Evolutionary conservation across 2,888 invertebrate genomes (phyloP).

Genomic region (Cephalotes varians): DNA sequence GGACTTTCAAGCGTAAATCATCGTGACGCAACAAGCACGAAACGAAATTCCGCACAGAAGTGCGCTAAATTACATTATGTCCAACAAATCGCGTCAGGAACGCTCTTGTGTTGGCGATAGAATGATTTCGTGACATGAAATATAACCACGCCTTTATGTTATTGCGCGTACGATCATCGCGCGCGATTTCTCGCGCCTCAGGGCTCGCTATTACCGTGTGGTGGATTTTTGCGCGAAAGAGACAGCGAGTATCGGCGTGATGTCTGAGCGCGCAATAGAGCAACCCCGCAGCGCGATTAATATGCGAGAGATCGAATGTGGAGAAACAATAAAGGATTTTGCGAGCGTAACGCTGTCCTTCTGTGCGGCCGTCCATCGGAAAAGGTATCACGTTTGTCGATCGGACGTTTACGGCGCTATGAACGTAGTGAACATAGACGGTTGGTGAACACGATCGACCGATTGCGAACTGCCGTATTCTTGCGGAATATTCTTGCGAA

Average conservation of each 20-base stretch:
- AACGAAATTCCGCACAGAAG: constrained; percentile 1
- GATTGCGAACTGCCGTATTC: constrained; percentile 50
- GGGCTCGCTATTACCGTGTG: constrained; percentile 28
- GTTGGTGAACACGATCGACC: constrained; percentile 59
- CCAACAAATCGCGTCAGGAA: background rate
- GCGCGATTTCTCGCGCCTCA: constrained; percentile 48
- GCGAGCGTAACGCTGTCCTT: constrained; percentile 59
- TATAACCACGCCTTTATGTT: constrained; percentile 33
- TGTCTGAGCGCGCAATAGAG: constrained; percentile 56
- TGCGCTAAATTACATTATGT: constrained; percentile 25
- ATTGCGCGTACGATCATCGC: constrained; percentile 48
- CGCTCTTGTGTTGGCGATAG: constrained; percentile 5
- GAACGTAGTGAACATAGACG: constrained; percentile 62
- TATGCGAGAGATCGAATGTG: constrained; percentile 1
- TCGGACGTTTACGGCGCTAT: constrained; percentile 67
- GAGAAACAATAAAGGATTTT: constrained; percentile 67
- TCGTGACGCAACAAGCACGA: constrained; percentile 3
- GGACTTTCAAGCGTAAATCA: background rate
- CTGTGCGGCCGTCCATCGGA: constrained; percentile 49
- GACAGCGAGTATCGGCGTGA: constrained; percentile 49
- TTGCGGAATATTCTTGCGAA: constrained; percentile 53
- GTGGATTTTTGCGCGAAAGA: constrained; percentile 17
- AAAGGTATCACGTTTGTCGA: constrained; percentile 66
- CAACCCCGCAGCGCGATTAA: constrained; percentile 45
- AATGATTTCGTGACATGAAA: constrained; percentile 51